Percentiles rank a stretch among this genome's conserved stretches.
phyloP scores from a whole-genome alignment of 2,888 invertebrate species.

The Colostygia pectinataria region DNA sequence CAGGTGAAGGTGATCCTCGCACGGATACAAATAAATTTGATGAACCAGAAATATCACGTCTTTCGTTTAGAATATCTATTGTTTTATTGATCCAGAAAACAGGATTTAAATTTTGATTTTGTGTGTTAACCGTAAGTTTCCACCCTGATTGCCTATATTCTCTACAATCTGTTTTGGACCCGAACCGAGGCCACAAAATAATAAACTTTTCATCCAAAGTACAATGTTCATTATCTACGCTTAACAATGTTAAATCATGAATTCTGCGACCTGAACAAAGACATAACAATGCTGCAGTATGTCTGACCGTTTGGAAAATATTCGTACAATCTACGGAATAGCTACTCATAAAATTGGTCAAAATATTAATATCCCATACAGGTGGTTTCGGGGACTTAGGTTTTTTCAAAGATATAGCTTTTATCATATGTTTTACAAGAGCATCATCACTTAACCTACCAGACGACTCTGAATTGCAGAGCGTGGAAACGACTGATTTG shows the following conservation, averaged over 20 bases:
- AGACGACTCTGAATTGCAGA: constrained; percentile 16
- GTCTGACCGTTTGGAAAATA: not conserved
- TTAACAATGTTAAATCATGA: not conserved
- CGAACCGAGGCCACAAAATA: not conserved
- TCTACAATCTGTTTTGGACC: not conserved
- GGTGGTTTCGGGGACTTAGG: not conserved
- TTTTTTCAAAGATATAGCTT: not conserved
- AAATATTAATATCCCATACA: not conserved
- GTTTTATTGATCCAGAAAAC: too few relatives aligned
- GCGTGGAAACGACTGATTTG: constrained; percentile 30
- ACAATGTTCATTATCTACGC: not conserved
- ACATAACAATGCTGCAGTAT: not conserved
- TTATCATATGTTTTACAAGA: not conserved
- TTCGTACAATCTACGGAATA: not conserved
- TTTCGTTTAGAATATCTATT: too few relatives aligned
- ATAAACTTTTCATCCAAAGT: not conserved
- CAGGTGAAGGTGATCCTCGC: not conserved
- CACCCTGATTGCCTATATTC: not conserved
- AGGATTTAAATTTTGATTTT: too few relatives aligned
- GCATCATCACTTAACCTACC: not conserved
- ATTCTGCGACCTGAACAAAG: not conserved
- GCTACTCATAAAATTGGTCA: not conserved
- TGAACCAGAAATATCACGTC: too few relatives aligned
- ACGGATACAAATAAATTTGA: not conserved
- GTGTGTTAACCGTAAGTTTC: too few relatives aligned